phyloP scores from a whole-genome alignment of 2,113 vertebrate species.

The Marmota flaviventris region DNA sequence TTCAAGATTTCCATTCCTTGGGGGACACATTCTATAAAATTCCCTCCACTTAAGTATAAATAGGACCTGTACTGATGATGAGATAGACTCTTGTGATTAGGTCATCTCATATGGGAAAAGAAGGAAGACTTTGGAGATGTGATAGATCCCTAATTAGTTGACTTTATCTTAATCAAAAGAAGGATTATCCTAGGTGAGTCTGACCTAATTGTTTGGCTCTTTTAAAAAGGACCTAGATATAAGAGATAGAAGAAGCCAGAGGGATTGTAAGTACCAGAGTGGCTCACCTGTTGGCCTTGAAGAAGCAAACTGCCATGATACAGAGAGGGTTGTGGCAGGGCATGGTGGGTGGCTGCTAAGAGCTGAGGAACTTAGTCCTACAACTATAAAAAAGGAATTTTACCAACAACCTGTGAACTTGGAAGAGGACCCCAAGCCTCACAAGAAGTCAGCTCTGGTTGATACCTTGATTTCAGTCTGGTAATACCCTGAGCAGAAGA shows the following conservation, averaged over 20 bases:
- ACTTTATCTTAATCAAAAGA: not conserved
- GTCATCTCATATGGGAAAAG: not conserved
- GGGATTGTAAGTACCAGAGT: not conserved
- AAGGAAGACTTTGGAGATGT: not conserved
- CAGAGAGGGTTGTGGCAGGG: not conserved
- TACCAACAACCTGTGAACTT: not conserved
- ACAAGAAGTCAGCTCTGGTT: not conserved
- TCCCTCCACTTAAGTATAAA: not conserved
- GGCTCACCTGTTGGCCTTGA: not conserved
- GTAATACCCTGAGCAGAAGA: not conserved
- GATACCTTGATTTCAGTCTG: constrained; percentile 13
- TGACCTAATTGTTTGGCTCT: not conserved
- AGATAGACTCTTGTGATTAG: not conserved
- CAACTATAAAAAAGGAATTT: not conserved
- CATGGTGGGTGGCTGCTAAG: not conserved
- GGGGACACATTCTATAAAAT: not conserved
- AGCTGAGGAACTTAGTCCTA: not conserved
- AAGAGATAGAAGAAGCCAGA: not conserved
- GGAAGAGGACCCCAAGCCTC: not conserved
- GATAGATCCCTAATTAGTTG: not conserved
- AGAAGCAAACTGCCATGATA: not conserved
- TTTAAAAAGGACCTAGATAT: not conserved
- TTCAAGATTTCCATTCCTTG: not conserved
- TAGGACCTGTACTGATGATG: not conserved
- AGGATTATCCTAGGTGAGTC: not conserved